phyloP scores from a whole-genome alignment of 2,113 vertebrate species.

The Dicaeum eximium region DNA sequence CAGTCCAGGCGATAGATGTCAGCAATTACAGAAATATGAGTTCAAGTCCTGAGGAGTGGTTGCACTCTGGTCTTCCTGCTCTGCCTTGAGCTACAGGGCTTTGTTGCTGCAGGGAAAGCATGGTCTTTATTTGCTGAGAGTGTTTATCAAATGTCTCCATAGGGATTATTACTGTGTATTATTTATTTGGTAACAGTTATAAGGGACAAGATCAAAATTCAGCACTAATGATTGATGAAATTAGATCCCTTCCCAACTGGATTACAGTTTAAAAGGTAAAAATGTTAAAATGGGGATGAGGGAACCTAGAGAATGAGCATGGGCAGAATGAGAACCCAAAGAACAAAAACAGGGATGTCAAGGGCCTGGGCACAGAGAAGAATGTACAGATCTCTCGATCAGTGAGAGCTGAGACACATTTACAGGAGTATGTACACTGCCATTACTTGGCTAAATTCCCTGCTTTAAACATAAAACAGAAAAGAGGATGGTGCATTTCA shows the following conservation, averaged over 20 bases:
- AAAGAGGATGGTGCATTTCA: background rate
- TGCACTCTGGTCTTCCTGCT: background rate
- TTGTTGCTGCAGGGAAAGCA: background rate
- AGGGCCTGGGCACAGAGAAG: background rate
- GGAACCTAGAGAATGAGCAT: background rate
- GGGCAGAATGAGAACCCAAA: background rate
- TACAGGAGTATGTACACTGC: background rate
- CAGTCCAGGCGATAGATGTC: background rate
- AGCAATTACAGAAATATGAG: background rate
- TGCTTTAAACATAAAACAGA: background rate
- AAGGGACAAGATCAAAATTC: background rate
- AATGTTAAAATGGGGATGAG: background rate
- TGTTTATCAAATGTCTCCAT: background rate
- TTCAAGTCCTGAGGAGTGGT: background rate
- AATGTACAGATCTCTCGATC: rapidly evolving
- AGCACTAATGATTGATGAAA: background rate
- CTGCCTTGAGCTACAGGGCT: background rate
- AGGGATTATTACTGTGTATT: background rate
- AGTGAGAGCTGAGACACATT: background rate
- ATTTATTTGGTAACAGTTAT: background rate
- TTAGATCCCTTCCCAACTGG: background rate
- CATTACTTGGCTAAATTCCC: background rate
- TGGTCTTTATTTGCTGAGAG: background rate
- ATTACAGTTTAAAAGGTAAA: background rate
- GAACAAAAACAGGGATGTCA: background rate